phyloP scores from a whole-genome alignment of 30 jellyfish, hydroid and myxozoan genomes.

The Nemopilema nomurai region DNA sequence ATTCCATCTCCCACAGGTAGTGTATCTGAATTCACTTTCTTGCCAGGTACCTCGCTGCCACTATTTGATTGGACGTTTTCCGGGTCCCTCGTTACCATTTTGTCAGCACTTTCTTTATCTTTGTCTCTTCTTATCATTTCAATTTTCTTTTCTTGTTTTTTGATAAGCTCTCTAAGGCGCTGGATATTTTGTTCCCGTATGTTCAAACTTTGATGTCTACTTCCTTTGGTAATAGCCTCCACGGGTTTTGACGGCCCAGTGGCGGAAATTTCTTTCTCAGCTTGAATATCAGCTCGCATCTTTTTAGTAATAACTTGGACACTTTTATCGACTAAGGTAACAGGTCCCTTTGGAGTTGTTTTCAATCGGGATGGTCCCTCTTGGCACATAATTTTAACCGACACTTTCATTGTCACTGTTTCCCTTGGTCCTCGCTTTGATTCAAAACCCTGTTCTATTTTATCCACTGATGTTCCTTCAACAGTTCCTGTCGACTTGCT shows the following conservation, averaged over 20 bases:
- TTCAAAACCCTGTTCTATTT: not conserved
- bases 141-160: constrained; percentile 18
- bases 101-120: not conserved
- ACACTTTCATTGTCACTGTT: constrained; percentile 17
- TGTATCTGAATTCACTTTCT: not conserved
- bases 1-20: not conserved
- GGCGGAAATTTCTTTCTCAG: not conserved
- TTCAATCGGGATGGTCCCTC: constrained; percentile 19
- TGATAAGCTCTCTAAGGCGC: constrained; percentile 14
- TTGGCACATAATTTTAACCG: constrained; percentile 44
- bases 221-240: not conserved
- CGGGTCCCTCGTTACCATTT: not conserved
- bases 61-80: not conserved
- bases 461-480: not conserved
- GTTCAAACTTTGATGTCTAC: not conserved
- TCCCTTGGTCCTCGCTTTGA: not conserved
- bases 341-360: constrained; percentile 8
- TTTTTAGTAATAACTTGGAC: constrained; percentile 22
- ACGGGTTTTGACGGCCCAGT: not conserved
- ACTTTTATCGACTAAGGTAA: constrained; percentile 17
- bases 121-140: constrained; percentile 6
- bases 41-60: not conserved
- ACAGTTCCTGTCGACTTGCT: not conserved
- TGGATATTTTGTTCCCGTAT: constrained; percentile 23
- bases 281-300: not conserved